phyloP scores from a whole-genome alignment of 1,140 invertebrate genomes.

The Spodoptera frugiperda region DNA sequence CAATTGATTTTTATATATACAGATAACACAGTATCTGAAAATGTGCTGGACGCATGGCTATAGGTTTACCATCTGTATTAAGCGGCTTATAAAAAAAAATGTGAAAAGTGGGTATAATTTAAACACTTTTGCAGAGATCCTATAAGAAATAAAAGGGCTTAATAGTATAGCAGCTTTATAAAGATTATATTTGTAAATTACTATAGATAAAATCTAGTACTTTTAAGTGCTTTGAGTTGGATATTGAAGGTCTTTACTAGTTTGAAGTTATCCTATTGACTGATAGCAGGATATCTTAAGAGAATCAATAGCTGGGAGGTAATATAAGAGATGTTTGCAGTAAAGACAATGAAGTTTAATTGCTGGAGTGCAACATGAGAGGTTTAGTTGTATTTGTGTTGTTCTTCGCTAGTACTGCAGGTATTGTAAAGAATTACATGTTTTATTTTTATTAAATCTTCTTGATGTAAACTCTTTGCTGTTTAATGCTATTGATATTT shows the following conservation, averaged over 20 bases:
- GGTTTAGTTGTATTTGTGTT: not conserved
- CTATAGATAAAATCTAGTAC: not conserved
- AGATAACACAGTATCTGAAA: no score
- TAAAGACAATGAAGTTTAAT: not conserved
- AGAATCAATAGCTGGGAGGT: slow-evolving; percentile 16
- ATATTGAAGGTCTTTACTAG: not conserved
- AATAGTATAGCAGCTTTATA: no score
- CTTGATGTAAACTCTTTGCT: no score
- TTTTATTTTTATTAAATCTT: not conserved
- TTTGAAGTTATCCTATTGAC: slow-evolving; percentile 29
- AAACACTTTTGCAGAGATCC: no score
- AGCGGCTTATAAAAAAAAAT: no score
- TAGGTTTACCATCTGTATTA: no score
- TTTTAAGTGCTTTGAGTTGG: not conserved
- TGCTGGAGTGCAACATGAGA: slow-evolving; percentile 8
- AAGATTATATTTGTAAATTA: no score
- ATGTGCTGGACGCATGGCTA: no score
- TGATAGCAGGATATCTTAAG: not conserved
- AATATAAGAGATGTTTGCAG: not conserved
- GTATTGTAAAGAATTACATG: not conserved
- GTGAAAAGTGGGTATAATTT: no score
- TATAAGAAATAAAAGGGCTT: no score
- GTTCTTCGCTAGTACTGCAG: not conserved
- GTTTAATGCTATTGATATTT: no score
- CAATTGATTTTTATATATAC: no score